Conservation (phyloP, 2,113 vertebrate genomes). For the Neogobius melanostomus region DNA sequence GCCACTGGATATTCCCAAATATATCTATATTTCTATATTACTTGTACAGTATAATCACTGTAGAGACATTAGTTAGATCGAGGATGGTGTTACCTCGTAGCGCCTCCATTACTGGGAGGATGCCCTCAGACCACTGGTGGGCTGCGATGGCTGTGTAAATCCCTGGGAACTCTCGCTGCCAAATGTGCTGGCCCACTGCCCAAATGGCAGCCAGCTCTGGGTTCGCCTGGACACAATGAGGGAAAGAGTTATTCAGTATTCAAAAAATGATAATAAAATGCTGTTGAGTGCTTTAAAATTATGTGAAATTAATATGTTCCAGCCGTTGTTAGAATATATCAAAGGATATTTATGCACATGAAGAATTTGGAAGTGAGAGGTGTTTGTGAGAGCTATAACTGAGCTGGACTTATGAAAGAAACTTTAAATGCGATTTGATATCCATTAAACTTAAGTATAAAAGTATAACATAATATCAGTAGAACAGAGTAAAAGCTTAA, state of each 20-base stretch:
- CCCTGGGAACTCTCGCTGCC: constrained; percentile 96
- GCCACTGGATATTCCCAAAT: not conserved
- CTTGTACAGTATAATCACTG: not conserved
- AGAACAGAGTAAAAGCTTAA: not conserved
- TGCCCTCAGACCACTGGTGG: constrained; percentile 90
- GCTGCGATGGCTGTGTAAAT: constrained; percentile 88
- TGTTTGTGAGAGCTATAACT: no score
- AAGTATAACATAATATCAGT: no score
- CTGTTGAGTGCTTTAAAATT: no score
- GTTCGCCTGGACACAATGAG: constrained; percentile 80
- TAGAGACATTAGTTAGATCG: not conserved
- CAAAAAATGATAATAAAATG: no score
- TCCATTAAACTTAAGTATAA: no score
- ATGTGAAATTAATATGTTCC: no score
- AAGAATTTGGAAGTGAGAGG: no score
- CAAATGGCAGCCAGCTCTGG: constrained; percentile 89
- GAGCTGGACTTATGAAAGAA: no score
- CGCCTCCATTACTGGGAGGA: constrained; percentile 93
- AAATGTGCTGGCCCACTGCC: constrained; percentile 93
- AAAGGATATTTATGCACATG: no score
- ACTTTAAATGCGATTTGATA: no score
- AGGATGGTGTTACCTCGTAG: constrained; percentile 83
- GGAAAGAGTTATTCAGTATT: not conserved
- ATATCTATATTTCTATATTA: not conserved
- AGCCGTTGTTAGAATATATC: no score